Base-by-base conservation (phyloP, 1,140 invertebrate species). In the Meloidogyne hapla region DNA sequence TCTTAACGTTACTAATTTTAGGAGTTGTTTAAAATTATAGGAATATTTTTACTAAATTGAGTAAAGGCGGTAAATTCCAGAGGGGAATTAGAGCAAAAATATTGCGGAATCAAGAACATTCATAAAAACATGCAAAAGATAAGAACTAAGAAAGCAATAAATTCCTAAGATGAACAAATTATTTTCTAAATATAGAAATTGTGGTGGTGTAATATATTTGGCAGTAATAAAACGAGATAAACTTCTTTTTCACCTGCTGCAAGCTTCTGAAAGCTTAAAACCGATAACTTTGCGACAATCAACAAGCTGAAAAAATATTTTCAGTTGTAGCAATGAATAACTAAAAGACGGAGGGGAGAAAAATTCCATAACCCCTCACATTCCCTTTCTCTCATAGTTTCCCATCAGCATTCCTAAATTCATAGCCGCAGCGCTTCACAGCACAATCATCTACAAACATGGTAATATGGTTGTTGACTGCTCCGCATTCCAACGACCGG, bases 391-490 rank as follows among this genome's bases (percentile, higher is more conserved):
- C 18, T 56, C 48, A 56, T 21, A 56, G 48, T 56, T 56, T 56
- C 48, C 3, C 48, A 56, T 56, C 48, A 56, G n/a, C 48, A 56
- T 56, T 56, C 48, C n/a, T 56, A 56, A 56, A 56, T 56, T 33
- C 33, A 56, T 56, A 56, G 48, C n/a, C 48, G 48, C 18, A 56
- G 48, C 48, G 48, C 48, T 56, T 56, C 48, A n/a, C 48, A 56
- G 18, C 48, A 56, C 48, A 56, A 56, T 56, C 48, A 56, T 56
- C 48, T 56, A 56, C 48, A 56, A 56, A 56, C 48, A 56, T 56
- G 48, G 48, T 56, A 56, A 56, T 56, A 21, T 56, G 48, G 48
- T 56, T 56, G 48, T 56, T 56, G 48, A 48, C 45, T 56, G 12
- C 48, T 56, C 48, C 8, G 48, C n/a, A 56, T 56, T 56, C 48